These are phyloP conservation scores for Melangyna quadrimaculata DNA, from an alignment of 2,888 invertebrate genomes.

Conservation along the genomic window DNA sequence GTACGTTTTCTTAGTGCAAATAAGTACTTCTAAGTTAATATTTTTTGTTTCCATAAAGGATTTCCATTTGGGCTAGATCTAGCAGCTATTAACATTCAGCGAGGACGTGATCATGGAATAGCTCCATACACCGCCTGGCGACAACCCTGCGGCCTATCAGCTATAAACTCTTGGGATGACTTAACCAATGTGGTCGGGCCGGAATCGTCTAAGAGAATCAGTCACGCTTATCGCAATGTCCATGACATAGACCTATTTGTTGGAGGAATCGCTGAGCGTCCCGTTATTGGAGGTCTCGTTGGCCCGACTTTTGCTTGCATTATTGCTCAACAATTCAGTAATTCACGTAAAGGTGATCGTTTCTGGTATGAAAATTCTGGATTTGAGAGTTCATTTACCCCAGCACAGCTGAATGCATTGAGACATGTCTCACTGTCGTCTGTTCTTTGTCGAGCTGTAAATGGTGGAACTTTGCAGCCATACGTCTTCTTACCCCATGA, in stretches of 20 bases:
- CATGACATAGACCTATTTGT: constrained; percentile 93
- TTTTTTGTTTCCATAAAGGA: constrained; percentile 75
- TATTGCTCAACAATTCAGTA: constrained; percentile 91
- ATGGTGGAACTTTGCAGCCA: constrained; percentile 80
- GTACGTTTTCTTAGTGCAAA: constrained; percentile 67
- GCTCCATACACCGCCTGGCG: constrained; percentile 91
- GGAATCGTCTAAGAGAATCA: constrained; percentile 84
- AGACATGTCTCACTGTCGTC: constrained; percentile 87
- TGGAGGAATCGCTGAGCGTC: constrained; percentile 91
- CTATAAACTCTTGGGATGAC: constrained; percentile 87
- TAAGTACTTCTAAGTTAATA: background rate
- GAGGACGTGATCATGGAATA: constrained; percentile 93
- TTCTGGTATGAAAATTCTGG: constrained; percentile 93
- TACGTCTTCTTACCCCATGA: constrained; percentile 80
- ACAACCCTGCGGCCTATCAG: constrained; percentile 88
- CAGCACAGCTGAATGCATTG: constrained; percentile 88
- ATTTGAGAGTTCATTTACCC: constrained; percentile 88
- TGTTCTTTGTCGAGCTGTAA: constrained; percentile 82
- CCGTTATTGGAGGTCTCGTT: constrained; percentile 88
- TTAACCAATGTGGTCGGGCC: constrained; percentile 86
- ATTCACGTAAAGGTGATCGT: constrained; percentile 88
- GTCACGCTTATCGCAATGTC: constrained; percentile 85
- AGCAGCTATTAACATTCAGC: constrained; percentile 93
- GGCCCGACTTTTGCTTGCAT: constrained; percentile 95
- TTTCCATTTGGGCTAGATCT: constrained; percentile 91